Percentiles rank a stretch among this genome's conserved stretches.
Evolutionary conservation across 2,797 vertebrate genomes (phyloP).

Genomic region (Spatula versicolor): DNA sequence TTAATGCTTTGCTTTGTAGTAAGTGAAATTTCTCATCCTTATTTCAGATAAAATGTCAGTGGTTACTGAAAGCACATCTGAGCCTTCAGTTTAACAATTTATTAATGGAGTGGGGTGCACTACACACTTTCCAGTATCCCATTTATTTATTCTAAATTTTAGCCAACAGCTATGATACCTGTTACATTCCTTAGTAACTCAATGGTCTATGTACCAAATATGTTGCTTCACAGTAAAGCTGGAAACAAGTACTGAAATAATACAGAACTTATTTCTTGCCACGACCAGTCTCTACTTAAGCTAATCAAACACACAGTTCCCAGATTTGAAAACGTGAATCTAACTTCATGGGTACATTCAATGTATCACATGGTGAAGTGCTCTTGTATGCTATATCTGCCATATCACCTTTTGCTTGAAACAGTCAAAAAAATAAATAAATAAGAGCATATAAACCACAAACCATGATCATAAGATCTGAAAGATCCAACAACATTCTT

Average conservation of each 20-base stretch:
- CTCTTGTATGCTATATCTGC: background rate
- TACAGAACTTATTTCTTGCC: background rate
- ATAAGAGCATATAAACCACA: background rate
- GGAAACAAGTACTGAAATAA: background rate
- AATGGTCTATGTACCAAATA: background rate
- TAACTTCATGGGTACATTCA: background rate
- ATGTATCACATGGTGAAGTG: fast-evolving
- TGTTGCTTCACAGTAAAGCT: background rate
- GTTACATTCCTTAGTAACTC: background rate
- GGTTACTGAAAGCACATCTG: constrained; percentile 49
- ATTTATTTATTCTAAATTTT: constrained; percentile 32
- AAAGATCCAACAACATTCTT: background rate
- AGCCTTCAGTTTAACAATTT: constrained; percentile 37
- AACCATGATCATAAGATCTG: background rate
- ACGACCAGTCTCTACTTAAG: background rate
- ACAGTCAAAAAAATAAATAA: background rate
- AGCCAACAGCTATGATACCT: background rate
- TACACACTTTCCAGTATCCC: background rate
- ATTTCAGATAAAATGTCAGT: constrained; percentile 63
- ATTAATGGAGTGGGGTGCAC: constrained; percentile 27
- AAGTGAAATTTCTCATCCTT: constrained; percentile 67
- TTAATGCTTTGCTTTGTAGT: constrained; percentile 66
- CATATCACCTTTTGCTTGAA: background rate
- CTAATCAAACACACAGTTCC: background rate
- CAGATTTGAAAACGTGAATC: background rate